Percentiles rank a stretch among this genome's conserved stretches.
phyloP scores from a whole-genome alignment of 2,797 vertebrate genomes.

The Eulemur mongoz region DNA sequence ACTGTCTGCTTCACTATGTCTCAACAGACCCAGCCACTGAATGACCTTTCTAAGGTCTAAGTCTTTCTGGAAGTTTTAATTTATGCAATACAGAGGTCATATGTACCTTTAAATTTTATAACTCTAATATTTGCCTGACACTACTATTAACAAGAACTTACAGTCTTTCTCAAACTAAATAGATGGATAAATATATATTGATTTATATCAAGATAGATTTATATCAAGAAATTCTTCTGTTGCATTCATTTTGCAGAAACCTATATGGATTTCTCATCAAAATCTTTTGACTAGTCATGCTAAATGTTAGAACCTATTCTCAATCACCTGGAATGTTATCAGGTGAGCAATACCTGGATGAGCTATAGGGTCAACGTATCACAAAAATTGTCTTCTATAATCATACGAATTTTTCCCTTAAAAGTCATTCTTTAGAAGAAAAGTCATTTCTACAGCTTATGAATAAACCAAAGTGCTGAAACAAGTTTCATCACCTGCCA shows the following conservation, averaged over 20 bases:
- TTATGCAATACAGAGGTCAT: background rate
- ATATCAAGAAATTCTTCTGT: slow-evolving; percentile 9
- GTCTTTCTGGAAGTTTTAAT: background rate
- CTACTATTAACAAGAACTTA: background rate
- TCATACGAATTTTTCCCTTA: background rate
- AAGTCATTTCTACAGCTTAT: background rate
- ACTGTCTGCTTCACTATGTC: background rate
- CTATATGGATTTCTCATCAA: background rate
- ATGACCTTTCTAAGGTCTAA: background rate
- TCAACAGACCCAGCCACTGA: background rate
- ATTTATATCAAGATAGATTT: slow-evolving; percentile 21
- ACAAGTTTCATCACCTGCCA: background rate
- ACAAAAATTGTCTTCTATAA: background rate
- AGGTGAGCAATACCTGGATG: background rate
- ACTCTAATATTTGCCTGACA: background rate
- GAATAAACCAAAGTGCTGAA: background rate
- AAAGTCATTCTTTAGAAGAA: background rate
- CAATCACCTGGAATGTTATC: background rate
- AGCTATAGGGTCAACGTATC: background rate
- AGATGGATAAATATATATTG: background rate
- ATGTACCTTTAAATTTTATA: background rate
- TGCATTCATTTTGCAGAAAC: background rate
- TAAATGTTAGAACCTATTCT: background rate
- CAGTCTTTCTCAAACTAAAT: background rate
- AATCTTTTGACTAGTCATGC: background rate